phyloP scores from a whole-genome alignment of 1,140 invertebrate genomes.

The Pseudomyrmex concolor region DNA sequence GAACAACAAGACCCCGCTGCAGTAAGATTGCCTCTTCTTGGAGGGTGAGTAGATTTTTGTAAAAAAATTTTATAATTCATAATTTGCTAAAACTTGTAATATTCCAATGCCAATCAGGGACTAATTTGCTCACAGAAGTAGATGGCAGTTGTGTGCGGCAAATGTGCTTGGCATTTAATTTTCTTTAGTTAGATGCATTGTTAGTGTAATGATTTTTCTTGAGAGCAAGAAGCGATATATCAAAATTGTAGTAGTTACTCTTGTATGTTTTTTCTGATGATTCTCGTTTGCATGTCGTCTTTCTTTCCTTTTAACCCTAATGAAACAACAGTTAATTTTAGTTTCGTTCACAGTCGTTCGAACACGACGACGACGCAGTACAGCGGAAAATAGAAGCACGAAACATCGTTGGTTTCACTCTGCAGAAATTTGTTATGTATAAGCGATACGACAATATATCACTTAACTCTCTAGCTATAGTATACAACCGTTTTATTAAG shows the following conservation, averaged over 20 bases:
- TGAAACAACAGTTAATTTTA: slow-evolving; percentile 74
- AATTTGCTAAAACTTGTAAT: slow-evolving; percentile 62
- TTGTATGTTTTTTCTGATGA: slow-evolving; percentile 47
- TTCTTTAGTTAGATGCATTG: slow-evolving; percentile 68
- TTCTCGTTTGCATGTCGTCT: slow-evolving; percentile 65
- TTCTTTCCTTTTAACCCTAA: slow-evolving; percentile 48
- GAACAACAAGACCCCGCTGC: slow-evolving; percentile 89
- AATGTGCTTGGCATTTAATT: slow-evolving; percentile 78
- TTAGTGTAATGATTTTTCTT: slow-evolving; percentile 59
- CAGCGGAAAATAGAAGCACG: slow-evolving; percentile 68
- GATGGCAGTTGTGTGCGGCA: slow-evolving; percentile 70
- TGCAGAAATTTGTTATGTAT: slow-evolving; percentile 51
- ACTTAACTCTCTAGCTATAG: slow-evolving; percentile 46
- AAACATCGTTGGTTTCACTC: slow-evolving; percentile 65
- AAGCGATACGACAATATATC: slow-evolving; percentile 51
- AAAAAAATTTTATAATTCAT: slow-evolving; percentile 69
- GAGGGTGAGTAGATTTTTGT: slow-evolving; percentile 85
- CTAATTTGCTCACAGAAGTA: slow-evolving; percentile 75
- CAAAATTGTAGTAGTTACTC: slow-evolving; percentile 61
- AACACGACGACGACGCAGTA: slow-evolving; percentile 73
- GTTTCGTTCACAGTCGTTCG: slow-evolving; percentile 73
- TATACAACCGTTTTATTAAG: background rate
- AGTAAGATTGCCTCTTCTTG: slow-evolving; percentile 81
- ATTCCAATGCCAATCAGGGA: slow-evolving; percentile 71
- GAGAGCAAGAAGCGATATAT: slow-evolving; percentile 47